Conservation (phyloP, 2,113 vertebrate genomes). For the Romanogobio albipinnatus region DNA sequence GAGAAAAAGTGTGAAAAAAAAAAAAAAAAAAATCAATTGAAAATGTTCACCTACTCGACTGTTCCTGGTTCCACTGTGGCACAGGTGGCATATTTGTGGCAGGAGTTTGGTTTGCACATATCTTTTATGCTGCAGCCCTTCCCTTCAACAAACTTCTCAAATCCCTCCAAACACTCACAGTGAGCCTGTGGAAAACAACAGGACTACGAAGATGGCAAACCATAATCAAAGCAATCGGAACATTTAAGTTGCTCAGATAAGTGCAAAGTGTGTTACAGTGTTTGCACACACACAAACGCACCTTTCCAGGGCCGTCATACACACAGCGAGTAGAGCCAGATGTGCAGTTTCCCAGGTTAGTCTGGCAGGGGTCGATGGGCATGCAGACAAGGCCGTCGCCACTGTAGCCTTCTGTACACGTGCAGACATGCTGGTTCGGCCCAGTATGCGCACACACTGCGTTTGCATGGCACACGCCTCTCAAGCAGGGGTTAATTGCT, state of each 20-base stretch:
- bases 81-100: conserved; percentile 85
- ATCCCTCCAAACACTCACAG: conserved; percentile 89
- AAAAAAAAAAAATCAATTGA: too few species aligned
- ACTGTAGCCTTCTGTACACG: conserved; percentile 80
- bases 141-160: conserved; percentile 68
- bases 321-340: conserved; percentile 76
- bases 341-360: conserved; percentile 75
- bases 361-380: conserved; percentile 86
- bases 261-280: background rate
- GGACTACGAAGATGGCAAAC: background rate
- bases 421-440: conserved; percentile 83
- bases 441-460: conserved; percentile 82
- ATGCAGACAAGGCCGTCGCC: conserved; percentile 87
- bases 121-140: conserved; percentile 79
- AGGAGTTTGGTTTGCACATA: conserved; percentile 79
- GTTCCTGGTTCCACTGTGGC: conserved; percentile 73
- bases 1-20: background rate
- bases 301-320: conserved; percentile 86
- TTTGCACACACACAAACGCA: background rate
- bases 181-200: conserved; percentile 78
- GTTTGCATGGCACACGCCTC: conserved; percentile 74
- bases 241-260: background rate
- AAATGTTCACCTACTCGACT: conserved; percentile 75
- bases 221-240: background rate
- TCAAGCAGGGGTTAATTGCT: conserved; percentile 89